Percentiles rank a stretch among this genome's conserved stretches.
Evolutionary conservation across 2,888 invertebrate genomes (phyloP).

Genomic region (Athalia circularis): DNA sequence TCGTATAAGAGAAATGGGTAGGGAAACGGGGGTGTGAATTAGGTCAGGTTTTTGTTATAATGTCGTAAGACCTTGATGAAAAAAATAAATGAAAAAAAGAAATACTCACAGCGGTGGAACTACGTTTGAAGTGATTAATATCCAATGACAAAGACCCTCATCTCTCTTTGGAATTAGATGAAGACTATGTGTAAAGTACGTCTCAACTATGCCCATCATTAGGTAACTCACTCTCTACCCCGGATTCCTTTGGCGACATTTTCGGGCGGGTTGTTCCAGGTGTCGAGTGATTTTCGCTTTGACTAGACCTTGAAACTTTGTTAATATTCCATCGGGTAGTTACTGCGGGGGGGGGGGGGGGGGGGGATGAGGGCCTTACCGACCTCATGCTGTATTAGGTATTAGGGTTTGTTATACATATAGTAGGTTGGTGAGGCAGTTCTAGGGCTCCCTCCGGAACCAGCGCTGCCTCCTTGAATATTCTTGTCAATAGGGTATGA

Average conservation of each 20-base stretch:
- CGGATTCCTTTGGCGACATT: no score
- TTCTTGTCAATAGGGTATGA: conserved; percentile 29
- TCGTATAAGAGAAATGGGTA: background rate
- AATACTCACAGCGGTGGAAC: no score
- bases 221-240: background rate
- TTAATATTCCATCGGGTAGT: conserved; percentile 20
- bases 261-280: background rate
- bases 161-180: background rate
- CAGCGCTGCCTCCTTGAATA: conserved; percentile 4
- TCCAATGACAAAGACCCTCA: background rate
- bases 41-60: no score
- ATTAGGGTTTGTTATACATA: conserved; percentile 23
- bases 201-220: background rate
- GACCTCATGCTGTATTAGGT: conserved; percentile 2
- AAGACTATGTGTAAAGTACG: no score
- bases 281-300: background rate
- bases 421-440: background rate
- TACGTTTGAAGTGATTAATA: conserved; percentile 4
- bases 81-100: background rate
- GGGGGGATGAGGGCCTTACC: background rate
- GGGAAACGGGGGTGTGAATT: no score
- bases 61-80: background rate
- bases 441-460: conserved; percentile 8
- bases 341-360: background rate
- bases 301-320: background rate